Percentiles rank a stretch among this genome's conserved stretches.
Conservation (phyloP, 2,888 invertebrate species). For the Linyphia triangularis region DNA sequence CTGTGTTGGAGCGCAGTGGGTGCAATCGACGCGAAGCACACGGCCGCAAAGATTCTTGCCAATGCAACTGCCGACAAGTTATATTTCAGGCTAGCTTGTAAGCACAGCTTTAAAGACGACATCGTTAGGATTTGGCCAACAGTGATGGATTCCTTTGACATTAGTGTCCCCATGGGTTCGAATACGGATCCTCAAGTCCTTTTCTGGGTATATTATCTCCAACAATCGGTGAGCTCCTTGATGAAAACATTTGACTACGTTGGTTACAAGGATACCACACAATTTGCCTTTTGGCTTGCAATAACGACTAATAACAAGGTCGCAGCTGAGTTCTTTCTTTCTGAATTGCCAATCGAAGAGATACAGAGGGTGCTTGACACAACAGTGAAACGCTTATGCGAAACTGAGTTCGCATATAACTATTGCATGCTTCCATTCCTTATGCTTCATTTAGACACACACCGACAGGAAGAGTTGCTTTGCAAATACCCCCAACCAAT, state of each 20-base stretch:
- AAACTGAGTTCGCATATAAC: not conserved
- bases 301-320: not conserved
- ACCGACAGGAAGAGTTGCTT: not conserved
- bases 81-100: not conserved
- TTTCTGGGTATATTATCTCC: not conserved
- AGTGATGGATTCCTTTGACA: not conserved
- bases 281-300: not conserved
- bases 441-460: not conserved
- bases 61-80: not conserved
- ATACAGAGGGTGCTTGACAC: not conserved
- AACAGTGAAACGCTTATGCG: not conserved
- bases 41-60: not conserved
- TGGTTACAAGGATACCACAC: not conserved
- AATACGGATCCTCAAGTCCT: not conserved
- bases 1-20: not conserved
- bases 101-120: not conserved
- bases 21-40: not conserved
- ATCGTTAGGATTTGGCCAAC: not conserved
- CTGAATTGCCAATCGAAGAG: not conserved
- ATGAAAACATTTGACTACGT: not conserved
- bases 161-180: not conserved
- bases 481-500: not conserved
- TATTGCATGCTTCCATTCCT: not conserved
- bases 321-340: not conserved
- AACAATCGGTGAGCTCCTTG: not conserved